phyloP scores from a whole-genome alignment of 2,113 vertebrate genomes.

The Motacilla tschutschensis region DNA sequence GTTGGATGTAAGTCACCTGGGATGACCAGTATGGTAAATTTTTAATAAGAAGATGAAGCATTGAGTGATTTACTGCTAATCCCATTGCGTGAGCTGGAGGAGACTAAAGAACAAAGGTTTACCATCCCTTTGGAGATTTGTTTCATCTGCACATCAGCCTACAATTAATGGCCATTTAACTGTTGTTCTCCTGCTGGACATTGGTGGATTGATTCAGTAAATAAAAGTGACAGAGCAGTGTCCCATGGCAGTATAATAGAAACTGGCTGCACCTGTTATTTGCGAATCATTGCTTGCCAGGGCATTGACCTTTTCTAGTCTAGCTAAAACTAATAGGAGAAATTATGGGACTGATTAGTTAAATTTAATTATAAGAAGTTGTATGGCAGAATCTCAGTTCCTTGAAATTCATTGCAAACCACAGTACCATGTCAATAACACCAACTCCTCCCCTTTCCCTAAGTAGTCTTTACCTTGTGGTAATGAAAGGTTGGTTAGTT shows the following conservation, averaged over 20 bases:
- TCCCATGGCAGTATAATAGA: conserved; percentile 69
- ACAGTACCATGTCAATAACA: neutral
- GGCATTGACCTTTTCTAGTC: conserved; percentile 74
- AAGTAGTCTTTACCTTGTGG: neutral
- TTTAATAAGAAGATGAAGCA: conserved; percentile 72
- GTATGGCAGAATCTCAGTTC: conserved; percentile 15
- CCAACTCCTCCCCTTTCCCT: neutral
- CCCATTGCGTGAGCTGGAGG: conserved; percentile 59
- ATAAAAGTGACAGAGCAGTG: conserved; percentile 81
- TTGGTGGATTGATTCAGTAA: conserved; percentile 85
- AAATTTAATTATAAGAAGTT: conserved; percentile 45
- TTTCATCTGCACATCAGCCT: conserved; percentile 82
- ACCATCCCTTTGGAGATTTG: conserved; percentile 76
- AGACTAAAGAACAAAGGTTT: conserved; percentile 81
- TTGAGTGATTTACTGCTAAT: conserved; percentile 74
- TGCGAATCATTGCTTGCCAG: conserved; percentile 76
- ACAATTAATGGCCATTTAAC: conserved; percentile 85
- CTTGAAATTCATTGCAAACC: neutral
- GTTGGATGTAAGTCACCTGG: conserved; percentile 37
- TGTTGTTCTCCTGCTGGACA: conserved; percentile 81
- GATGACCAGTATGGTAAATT: conserved; percentile 61
- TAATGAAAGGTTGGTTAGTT: neutral
- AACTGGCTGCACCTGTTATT: conserved; percentile 81
- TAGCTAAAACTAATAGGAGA: conserved; percentile 73
- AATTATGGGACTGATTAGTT: conserved; percentile 66